Base-by-base conservation (phyloP, 2,888 invertebrate genomes). In the Tromatobia lineatoria region DNA sequence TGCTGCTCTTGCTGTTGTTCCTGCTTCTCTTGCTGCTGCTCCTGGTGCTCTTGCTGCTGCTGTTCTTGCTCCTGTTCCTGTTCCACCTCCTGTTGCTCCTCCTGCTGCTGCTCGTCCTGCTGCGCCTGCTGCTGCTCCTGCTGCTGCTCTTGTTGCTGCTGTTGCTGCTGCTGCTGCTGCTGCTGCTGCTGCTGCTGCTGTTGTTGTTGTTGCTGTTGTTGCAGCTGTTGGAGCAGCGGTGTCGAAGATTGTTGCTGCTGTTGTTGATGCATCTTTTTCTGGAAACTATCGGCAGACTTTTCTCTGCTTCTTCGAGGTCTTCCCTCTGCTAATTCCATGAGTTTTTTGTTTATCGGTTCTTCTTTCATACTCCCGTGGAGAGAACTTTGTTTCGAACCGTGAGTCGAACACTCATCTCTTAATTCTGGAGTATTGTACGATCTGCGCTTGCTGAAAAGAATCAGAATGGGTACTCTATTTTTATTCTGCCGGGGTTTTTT, bases 361-460 rank as follows among this genome's bases (percentile, higher is more conserved):
- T 94, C 94, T 70, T 93, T 93, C 93, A 94, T 94, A 70, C 92
- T 93, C 2, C 92, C 93, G 45, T 93, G 93, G 38, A 93, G 74
- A 8, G 91, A 89, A 23, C 90, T 91, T 79, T 93, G 93, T 73
- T 93, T 93, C 0, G 92, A 88, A 8, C 87, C 87, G 76, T 91
- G 92, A 64, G 88, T 86, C 20, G 89, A 73, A 18, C 89, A 89
- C 34, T 93, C 93, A 29, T 93, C 93, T 47, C 93, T 88, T 3
- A 90, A 83, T 81, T 93, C 93, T 0, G 93, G 89, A 73, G 90
- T 90, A 77, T 89, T 91, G 59, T 90, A 93, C 0, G 91, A 88
- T 42, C 92, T 88, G 47, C 88, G 83, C 83, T 93, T 93, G 59
- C 92, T 92, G 69, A 38, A 88, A 89, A n/a, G 59, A 45, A 61